Conservation (phyloP, 1,140 invertebrate species). For the Oryctes rhinoceros region DNA sequence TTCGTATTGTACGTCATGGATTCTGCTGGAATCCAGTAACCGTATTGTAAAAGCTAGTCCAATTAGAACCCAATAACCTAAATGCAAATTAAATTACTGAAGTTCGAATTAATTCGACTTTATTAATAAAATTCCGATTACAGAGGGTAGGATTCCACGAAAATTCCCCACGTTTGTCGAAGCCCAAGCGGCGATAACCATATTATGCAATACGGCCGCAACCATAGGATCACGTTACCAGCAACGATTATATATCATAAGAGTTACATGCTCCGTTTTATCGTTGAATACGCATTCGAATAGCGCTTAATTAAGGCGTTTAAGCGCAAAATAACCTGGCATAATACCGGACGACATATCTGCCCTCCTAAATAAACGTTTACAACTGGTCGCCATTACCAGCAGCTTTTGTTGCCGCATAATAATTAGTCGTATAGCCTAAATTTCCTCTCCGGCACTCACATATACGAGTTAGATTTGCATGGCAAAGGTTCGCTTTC, state of each 20-base stretch:
- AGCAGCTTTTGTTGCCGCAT: not conserved
- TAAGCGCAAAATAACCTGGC: conserved; percentile 20
- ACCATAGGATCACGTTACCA: not conserved
- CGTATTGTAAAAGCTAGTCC: no score
- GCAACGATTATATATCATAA: conserved; percentile 14
- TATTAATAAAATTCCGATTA: no score
- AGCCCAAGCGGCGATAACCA: not conserved
- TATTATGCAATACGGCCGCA: not conserved
- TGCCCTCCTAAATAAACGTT: conserved; percentile 23
- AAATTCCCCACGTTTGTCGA: not conserved
- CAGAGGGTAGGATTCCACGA: no score
- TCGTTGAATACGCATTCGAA: not conserved
- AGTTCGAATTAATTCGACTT: no score
- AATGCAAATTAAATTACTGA: no score
- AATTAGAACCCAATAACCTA: no score
- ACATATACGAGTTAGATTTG: not conserved
- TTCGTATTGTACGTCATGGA: no score
- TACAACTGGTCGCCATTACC: not conserved
- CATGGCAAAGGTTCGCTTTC: conserved; percentile 12
- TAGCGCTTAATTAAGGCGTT: conserved; percentile 21
- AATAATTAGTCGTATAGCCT: not conserved
- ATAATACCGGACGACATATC: conserved; percentile 5
- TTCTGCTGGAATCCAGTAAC: no score
- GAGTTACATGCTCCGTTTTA: conserved; percentile 1
- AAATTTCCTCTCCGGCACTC: not conserved